Base-by-base conservation (phyloP, 64 coral and sea anemone species). In the Acropora tenuis region DNA sequence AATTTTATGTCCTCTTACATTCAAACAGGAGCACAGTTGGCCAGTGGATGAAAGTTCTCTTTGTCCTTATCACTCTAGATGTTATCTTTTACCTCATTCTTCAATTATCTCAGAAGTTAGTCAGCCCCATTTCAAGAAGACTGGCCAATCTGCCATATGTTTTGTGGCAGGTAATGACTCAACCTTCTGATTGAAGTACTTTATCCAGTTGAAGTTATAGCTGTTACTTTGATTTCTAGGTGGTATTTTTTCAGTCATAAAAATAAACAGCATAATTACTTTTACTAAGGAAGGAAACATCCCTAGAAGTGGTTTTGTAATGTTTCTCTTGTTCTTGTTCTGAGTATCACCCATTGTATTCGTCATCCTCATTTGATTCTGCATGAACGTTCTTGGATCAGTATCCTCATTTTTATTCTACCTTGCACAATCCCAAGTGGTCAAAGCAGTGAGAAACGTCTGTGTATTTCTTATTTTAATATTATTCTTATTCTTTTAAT, bases 61-160 rank as follows among this genome's bases (percentile, higher is more conserved):
- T 89, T 58, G 47, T 87, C 11, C 74, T 96, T 9, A 74, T 88
- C 1, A 16, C 68, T 47, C n/a, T 80, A 61, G 94, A 93, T 80
- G 66, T 84, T 42, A 17, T 92, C 43, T 98, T 98, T 79, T 98
- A 86, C 76, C n/a, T 88, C 1, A 55, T 88, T 4, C 76, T 92
- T 42, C 52, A 88, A 15, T 41, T 41, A 53, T 94, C 86, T 77
- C 19, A 84, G 55, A 18, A 81, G 72, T 92, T 89, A 15, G 60
- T 94, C 55, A 80, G 58, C n/a, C 94, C 88, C 50, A 89, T 99
- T 20, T 99, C 97, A 9, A 99, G 97, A 76, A 80, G 94, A 50
- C 77, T 96, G 46, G 94, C 94, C 16, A 99, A 99, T 43, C 80
- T 99, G 55, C 77, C 97, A 2, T 99, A 96, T 94, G 92, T 99